Evolutionary conservation across 1,140 invertebrate genomes (phyloP), one percentile per base, ranked within the genome.

Genomic region (Aphelinus atriplicis): DNA sequence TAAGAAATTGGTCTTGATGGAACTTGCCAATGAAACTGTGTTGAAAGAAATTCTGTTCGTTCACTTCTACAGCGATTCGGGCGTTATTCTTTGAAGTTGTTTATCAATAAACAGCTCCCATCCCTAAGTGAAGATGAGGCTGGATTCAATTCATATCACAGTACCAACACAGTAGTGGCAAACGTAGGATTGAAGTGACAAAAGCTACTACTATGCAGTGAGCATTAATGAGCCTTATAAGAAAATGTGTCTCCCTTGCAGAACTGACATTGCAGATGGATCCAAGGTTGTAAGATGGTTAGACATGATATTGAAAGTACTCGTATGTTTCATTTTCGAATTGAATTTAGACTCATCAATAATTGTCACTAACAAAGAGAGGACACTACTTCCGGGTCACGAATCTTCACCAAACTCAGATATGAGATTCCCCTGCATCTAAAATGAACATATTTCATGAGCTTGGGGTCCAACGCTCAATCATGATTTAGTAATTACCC

Each of bases 81-180:
- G 95, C 95, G 10, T 90, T 99, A 73, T 98, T 99, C 88, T 99
- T 99, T 88, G 98, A 99, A 90, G 95, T 99, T 68, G 96, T 97
- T 26, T 98, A 97, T 88, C 97, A 98, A 89, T 97, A 98, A 85
- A 93, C 96, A 47, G 95, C 96, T 6, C 96, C 96, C 0, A 95
- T 98, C 78, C 97, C 97, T 0, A 97, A 98, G 87, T 97, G 97
- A 61, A 96, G 97, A 0, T 90, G 96, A 66, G 98, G 97, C 1
- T 99, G 96, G 82, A 94, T 99, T 73, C 98, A 99, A 87, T 98
- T 99, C 84, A 98, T 99, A 60, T 99, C 97, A 3, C 96, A 99
- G 82, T 99, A 98, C 89, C 97, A 99, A 87, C 98, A 99, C 88
- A 94, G 97, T n/a, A 97, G 93, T 88, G 98, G 98, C 2, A 96